Evolutionary conservation across 2,797 vertebrate genomes (phyloP), one percentile per base, ranked within the genome.

Genomic region (Pangasius sanitwongsei): DNA sequence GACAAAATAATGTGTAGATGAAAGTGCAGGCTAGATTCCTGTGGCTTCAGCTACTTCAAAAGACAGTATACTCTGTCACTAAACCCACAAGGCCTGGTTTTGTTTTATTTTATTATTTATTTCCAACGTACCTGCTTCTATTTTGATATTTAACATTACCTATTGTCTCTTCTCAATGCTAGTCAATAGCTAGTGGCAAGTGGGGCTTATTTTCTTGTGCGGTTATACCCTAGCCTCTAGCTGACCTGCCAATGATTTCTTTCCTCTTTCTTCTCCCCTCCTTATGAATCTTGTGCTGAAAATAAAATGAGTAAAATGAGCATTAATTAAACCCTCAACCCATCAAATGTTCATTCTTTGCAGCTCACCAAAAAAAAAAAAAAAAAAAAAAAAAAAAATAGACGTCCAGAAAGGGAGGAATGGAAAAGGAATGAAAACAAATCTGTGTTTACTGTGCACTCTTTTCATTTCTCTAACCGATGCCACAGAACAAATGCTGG

Each of bases 401-500:
- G 41, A 57, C 53, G 82, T 78, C 83, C 44, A 59, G 87, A 72
- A 81, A 88, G 41, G 50, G 48, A 88, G 80, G 86, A 69, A 53
- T 69, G 80, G 25, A 65, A 31, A 72, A 48, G 67, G 78, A 61
- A 82, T 41, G 88, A 89, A 94, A 93, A 92, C 93, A 93, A 91
- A 92, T 89, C 91, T 92, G 91, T 96, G 95, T 96, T 96, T 96
- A 96, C 92, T 87, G 86, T 86, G 89, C 93, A 93, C 93, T 94
- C 94, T 95, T 96, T 95, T 96, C 94, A 95, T 86, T 86, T 61
- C 94, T 94, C 92, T 74, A 90, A 93, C 92, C 87, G 86, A 93
- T 93, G 93, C 95, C 95, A 92, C 95, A 96, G 95, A 96, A 95
- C 95, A 96, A 95, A 96, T 92, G 94, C 89, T 94, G 94, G 94